Base-by-base conservation (phyloP, 2,113 vertebrate species). In the Antechinus stuartii region DNA sequence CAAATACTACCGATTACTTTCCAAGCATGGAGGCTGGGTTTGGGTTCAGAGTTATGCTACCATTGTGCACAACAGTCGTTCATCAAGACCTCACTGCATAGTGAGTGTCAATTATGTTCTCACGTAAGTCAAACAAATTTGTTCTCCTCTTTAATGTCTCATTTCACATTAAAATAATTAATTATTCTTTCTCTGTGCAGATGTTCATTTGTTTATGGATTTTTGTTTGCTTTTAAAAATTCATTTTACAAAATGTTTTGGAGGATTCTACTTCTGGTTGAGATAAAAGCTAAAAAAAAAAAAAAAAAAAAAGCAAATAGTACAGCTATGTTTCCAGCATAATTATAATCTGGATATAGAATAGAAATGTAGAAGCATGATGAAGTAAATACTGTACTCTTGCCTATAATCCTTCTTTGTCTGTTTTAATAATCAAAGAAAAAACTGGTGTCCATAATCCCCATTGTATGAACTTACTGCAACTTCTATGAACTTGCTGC, bases 101-200 rank as follows among this genome's bases (percentile, higher is more conserved):
- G 99, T 99, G 99, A 99, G 99, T 96, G 99, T 99, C 98, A 99
- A 99, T 99, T 99, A 99, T 97, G 99, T 99, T 95, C 99, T 99
- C 97, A 99, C 99, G 99, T 99, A 99, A 99, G 99, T 99, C 97
- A 96, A 97, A 97, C 96, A 55, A 94, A 96, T 97, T 98, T 96
- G 97, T 98, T 98, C 92, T 97, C 97, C 98, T 97, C 96, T 2
- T 53, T 94, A 94, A 92, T 91, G 95, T 53, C 95, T 54, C 54
- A 47, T 30, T 46, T 49, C 89, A 46, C 49, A 1, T 91, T 91
- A 8, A 27, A 0, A 26, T 24, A 9, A 23, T 27, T 42, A 92
- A 47, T 2, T 7, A 57, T 46, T 46, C 42, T 49, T 91, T 0
- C 14, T 76, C 91, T 57, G 96, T 76, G 42, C 42, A 42, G 50